Conservation (phyloP, 2,888 invertebrate species). For the Coelinius sp. region DNA sequence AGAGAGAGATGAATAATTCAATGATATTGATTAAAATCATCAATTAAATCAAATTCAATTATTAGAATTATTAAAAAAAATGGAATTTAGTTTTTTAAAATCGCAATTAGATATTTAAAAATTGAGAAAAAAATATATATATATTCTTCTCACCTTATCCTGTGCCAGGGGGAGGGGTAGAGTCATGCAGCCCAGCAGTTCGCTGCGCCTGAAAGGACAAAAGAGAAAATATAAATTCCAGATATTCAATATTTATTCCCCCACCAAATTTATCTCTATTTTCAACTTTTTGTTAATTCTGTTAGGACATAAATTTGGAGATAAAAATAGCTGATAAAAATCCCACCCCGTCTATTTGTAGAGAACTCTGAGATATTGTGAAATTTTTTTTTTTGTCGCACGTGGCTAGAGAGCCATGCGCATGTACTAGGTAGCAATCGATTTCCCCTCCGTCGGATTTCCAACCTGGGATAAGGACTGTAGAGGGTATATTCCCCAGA, state of each 20-base stretch:
- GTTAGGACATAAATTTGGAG: not conserved
- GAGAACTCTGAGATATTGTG: not conserved
- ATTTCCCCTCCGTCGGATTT: slow-evolving; percentile 64
- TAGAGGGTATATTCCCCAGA: slow-evolving; percentile 25
- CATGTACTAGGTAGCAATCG: slow-evolving; percentile 63
- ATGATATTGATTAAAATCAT: not conserved
- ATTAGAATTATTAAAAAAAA: no score
- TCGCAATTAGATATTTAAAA: no score
- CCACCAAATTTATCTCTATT: not conserved
- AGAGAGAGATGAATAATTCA: not conserved
- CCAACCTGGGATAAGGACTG: slow-evolving; percentile 11
- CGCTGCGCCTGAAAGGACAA: slow-evolving; percentile 85
- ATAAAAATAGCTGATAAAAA: slow-evolving; percentile 1
- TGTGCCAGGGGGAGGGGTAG: slow-evolving; percentile 88
- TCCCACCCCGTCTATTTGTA: not conserved
- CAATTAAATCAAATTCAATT: no score
- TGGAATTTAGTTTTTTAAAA: no score
- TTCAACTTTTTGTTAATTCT: not conserved
- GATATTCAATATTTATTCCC: not conserved
- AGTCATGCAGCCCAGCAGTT: slow-evolving; percentile 94
- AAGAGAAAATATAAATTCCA: slow-evolving; percentile 63
- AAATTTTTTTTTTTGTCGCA: slow-evolving; percentile 22
- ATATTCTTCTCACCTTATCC: slow-evolving; percentile 75
- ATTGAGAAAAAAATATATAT: not conserved
- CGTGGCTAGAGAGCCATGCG: slow-evolving; percentile 53